A percentile compares a stretch with the other conserved stretches of the same genome.
These are phyloP conservation scores for Neria commutata DNA, from an alignment of 2,888 invertebrate genomes.

Conservation along the genomic window DNA sequence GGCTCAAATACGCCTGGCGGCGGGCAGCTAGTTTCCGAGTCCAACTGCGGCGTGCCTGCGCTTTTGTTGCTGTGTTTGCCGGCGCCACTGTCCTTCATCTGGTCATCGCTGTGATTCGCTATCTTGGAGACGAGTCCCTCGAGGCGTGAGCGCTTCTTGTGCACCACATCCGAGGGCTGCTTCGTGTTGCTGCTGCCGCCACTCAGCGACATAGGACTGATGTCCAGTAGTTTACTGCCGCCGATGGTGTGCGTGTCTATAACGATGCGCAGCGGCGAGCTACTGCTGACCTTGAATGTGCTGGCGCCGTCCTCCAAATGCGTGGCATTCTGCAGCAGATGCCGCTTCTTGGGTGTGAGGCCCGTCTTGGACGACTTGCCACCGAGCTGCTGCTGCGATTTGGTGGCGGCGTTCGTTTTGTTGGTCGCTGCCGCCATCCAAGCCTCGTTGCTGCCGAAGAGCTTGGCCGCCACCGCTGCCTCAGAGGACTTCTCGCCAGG, in stretches of 20 bases:
- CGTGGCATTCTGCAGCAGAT: conserved; percentile 43
- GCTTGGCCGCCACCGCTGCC: conserved; percentile 56
- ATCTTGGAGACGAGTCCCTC: conserved; percentile 71
- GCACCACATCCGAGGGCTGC: conserved; percentile 31
- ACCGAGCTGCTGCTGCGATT: conserved; percentile 45
- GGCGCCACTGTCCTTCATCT: conserved; percentile 15
- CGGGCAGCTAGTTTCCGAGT: conserved; percentile 49
- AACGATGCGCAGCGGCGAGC: conserved; percentile 49
- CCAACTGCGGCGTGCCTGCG: conserved; percentile 27
- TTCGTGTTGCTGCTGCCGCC: conserved; percentile 22
- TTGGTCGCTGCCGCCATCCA: conserved; percentile 55
- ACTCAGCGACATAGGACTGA: conserved; percentile 47
- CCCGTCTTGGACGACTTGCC: conserved; percentile 38
- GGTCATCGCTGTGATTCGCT: conserved; percentile 44
- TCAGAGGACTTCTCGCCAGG: conserved; percentile 64
- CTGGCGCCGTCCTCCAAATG: conserved; percentile 17
- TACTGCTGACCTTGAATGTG: conserved; percentile 27
- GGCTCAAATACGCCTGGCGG: conserved; percentile 76
- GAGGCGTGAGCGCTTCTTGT: conserved; percentile 68
- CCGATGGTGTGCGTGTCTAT: conserved; percentile 48
- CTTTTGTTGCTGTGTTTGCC: conserved; percentile 6
- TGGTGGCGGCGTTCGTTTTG: conserved; percentile 45
- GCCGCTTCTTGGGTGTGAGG: conserved; percentile 57
- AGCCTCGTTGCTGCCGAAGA: conserved; percentile 47
- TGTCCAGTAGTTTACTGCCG: conserved; percentile 51